A percentile compares a stretch with the other conserved stretches of the same genome.
Conservation (phyloP, 2,797 vertebrate species). For the Delichon dasypus region DNA sequence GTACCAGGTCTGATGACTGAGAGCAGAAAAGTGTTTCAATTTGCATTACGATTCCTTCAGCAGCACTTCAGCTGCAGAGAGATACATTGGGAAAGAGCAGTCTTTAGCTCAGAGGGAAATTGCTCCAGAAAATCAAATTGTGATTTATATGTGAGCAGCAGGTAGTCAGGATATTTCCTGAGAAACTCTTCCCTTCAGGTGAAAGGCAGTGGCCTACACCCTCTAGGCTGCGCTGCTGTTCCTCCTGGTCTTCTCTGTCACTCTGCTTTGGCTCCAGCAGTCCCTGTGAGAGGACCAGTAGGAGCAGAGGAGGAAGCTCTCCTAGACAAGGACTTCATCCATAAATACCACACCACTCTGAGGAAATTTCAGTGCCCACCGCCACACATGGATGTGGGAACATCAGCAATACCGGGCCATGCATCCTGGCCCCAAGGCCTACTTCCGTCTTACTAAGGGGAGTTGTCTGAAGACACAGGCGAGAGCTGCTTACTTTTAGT, state of each 20-base stretch:
- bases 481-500: neutral
- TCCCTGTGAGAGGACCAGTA: neutral
- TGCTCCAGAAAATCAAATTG: neutral
- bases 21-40: neutral
- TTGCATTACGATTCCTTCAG: neutral
- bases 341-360: neutral
- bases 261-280: neutral
- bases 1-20: neutral
- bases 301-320: neutral
- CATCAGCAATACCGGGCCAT: neutral
- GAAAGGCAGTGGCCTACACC: neutral
- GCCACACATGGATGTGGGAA: neutral
- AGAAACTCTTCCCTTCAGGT: neutral
- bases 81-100: neutral
- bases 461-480: neutral
- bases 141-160: neutral
- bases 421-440: too few species aligned
- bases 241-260: neutral
- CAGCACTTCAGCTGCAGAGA: neutral
- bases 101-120: neutral
- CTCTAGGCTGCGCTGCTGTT: neutral
- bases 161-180: neutral
- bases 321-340: neutral
- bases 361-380: neutral
- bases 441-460: neutral